Base-by-base conservation (phyloP, 2,113 vertebrate species). In the Paratilapia polleni region DNA sequence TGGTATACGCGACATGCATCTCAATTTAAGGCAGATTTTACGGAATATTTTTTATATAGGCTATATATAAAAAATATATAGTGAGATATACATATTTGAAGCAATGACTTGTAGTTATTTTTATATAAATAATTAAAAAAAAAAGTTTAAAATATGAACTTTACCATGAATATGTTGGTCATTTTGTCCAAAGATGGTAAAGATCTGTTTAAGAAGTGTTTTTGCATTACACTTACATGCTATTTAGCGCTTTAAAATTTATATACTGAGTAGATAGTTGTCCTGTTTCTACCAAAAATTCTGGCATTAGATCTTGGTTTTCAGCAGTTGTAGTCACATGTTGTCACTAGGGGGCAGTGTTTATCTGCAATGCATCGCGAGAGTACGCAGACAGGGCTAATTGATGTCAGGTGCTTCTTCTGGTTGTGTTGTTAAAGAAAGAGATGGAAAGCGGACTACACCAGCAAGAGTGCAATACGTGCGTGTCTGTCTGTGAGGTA, bases 281-380 rank as follows among this genome's bases (percentile, higher is more conserved):
- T 36, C 6, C 9, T 63, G 31, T 15, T 8, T 61, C 10, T 20
- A 6, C 19, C 22, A 22, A 77, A 68, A 47, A 41, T 28, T 54
- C 5, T 47, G 41, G 9, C 26, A 13, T 64, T 56, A 1, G 5
- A 11, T 9, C 8, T 38, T 2, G 2, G 31, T 17, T 59, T 2
- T 59, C 11, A 77, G 26, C 12, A 1, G 81, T 11, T 78, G 75
- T 86, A 4, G 75, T 43, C 24, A 1, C 13, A 10, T 26, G 58
- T 9, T 8, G 77, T 60, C 96, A 92, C 95, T 93, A 95, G 95
- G 96, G 96, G 96, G 95, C 95, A 96, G 94, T 95, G 93, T 96
- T 95, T 96, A 92, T 89, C 95, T 93, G 91, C 88, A 89, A n/a
- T 88, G 92, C 83, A 38, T 34, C 88, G 86, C 78, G 38, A 79